Evolutionary conservation across 2,888 invertebrate genomes (phyloP), one percentile per base, ranked within the genome.

Genomic region (Cantharis rufa): DNA sequence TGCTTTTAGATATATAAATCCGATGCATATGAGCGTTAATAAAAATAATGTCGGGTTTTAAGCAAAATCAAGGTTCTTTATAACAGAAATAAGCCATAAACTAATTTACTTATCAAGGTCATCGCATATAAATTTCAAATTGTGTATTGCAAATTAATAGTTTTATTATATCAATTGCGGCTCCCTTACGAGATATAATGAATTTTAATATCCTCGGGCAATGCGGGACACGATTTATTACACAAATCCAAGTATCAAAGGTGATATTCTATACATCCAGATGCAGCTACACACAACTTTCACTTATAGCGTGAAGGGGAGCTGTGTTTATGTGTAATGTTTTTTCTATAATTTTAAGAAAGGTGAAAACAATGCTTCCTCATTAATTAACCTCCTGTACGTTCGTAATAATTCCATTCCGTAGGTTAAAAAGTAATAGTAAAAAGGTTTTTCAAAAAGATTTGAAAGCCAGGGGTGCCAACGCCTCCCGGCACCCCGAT

Each of bases 261-360:
- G 72, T 76, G 71, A 72, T 75, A 71, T 66, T 24, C 71, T 28
- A 48, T 18, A 69, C 27, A 72, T 72, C 48, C 61, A 68, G 61
- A 69, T 61, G 28, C 63, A 68, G 62, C 71, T 64, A 21, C 70
- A 69, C 71, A 69, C 68, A 74, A 77, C 77, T 77, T 77, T 77
- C 77, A 77, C 77, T 77, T 77, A 64, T 15, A 15, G 48, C 32
- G 74, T 73, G 74, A 77, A 77, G 71, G 73, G 69, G 70, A 77
- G 62, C 27, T 70, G 24, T 18, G 61, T 71, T 63, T 63, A 63
- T 63, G 32, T 62, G 16, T 66, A 66, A 24, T 48, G n/a, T 48
- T 48, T 48, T 48, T 48, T 48, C 48, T 48, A 48, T 48, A 48
- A 48, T 48, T n/a, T 66, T 21, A n/a, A 66, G 64, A 66, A 66